These are phyloP conservation scores for Pseudorhiza aurosa DNA, from an alignment of 30 jellyfish, hydroid and myxozoan genomes.

Conservation along the genomic window DNA sequence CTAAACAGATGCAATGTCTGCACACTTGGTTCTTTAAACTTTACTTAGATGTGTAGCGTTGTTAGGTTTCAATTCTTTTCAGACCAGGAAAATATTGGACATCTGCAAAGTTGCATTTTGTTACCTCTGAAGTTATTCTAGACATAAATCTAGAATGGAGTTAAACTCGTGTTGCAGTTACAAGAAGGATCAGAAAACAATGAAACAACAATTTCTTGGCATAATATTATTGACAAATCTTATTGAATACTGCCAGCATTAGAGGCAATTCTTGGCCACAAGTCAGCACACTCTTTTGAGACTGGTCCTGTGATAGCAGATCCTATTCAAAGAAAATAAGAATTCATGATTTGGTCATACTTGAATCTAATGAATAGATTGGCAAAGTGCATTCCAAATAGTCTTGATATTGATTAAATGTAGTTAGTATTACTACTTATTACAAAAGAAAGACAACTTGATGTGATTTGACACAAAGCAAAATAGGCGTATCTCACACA, in stretches of 20 bases:
- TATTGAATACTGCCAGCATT: constrained; percentile 98
- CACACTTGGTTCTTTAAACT: too few relatives aligned
- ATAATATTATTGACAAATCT: constrained; percentile 19
- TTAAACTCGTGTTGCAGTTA: neutral
- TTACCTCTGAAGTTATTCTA: neutral
- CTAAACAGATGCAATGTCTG: too few relatives aligned
- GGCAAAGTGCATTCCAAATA: too few relatives aligned
- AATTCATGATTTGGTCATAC: neutral
- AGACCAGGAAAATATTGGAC: too few relatives aligned
- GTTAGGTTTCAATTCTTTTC: too few relatives aligned
- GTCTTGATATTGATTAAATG: too few relatives aligned
- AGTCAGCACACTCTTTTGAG: constrained; percentile 98
- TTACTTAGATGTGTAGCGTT: too few relatives aligned
- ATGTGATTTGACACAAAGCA: neutral
- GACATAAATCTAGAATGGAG: neutral
- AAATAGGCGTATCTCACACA: neutral
- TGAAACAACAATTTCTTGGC: neutral
- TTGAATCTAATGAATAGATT: too few relatives aligned
- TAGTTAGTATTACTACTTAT: too few relatives aligned
- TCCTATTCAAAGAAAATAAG: constrained; percentile 51
- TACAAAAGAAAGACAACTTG: too few relatives aligned
- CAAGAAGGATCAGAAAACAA: neutral
- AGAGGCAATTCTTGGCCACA: constrained; percentile 99
- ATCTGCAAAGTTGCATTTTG: neutral
- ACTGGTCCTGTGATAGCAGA: constrained; percentile 99